These are phyloP conservation scores for Xylocopa sonorina DNA, from an alignment of 1,140 invertebrate genomes.

Conservation along the genomic window DNA sequence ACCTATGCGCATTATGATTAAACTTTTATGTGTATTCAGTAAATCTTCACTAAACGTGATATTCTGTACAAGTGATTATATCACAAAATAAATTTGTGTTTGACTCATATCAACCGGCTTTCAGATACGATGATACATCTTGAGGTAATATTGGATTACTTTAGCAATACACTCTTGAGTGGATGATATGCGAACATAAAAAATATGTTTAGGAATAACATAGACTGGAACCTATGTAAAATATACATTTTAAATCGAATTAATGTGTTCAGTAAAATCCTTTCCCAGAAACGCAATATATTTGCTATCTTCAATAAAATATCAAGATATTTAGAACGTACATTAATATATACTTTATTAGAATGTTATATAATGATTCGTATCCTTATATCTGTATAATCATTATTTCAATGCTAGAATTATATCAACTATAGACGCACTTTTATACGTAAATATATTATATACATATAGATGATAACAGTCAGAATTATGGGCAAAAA, in stretches of 20 bases:
- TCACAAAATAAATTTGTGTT: slow-evolving; percentile 74
- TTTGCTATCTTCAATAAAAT: neutral
- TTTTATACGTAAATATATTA: too few species aligned
- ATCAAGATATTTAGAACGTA: neutral
- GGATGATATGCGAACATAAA: slow-evolving; percentile 31
- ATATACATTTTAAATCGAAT: slow-evolving; percentile 44
- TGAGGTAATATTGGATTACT: slow-evolving; percentile 17
- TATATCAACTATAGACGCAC: too few species aligned
- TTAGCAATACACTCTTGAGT: slow-evolving; percentile 25
- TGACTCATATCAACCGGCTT: slow-evolving; percentile 64
- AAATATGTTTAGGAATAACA: slow-evolving; percentile 32
- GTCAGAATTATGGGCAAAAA: too few species aligned
- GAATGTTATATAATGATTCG: too few species aligned
- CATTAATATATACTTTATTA: neutral
- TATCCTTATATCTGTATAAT: too few species aligned
- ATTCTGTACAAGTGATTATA: slow-evolving; percentile 75
- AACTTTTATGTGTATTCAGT: slow-evolving; percentile 72
- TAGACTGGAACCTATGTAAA: slow-evolving; percentile 50
- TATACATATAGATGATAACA: too few species aligned
- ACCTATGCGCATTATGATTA: slow-evolving; percentile 72
- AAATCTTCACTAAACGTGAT: slow-evolving; percentile 66
- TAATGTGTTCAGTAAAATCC: neutral
- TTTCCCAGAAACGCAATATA: neutral
- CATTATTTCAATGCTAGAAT: too few species aligned
- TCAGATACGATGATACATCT: slow-evolving; percentile 33